Evolutionary conservation across 2,888 invertebrate species (phyloP), one percentile per base, ranked within the genome.

Genomic region (Melolontha melolontha): DNA sequence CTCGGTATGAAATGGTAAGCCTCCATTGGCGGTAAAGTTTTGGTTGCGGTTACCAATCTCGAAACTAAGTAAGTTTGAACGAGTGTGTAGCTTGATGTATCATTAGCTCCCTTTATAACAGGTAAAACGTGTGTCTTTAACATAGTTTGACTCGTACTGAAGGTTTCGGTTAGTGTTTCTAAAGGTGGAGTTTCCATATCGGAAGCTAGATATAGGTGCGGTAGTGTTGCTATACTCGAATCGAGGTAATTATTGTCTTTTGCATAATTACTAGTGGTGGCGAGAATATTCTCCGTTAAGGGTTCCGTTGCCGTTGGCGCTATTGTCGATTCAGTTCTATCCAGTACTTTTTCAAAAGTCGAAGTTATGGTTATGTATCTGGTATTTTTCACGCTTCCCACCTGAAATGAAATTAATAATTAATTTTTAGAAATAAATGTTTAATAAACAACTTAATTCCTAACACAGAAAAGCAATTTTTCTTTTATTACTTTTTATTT

Each of bases 31-130:
- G 95, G 95, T 51, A 95, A 81, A 0, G 96, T 96, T 81, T 96
- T 96, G 1, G 94, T 95, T 0, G 96, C 95, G 0, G 95, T 95
- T 10, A 96, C 95, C 66, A 95, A 84, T 79, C 95, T 87, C 0
- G 95, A 94, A 17, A 96, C 87, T 78, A 93, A 89, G 83, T 95
- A 96, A 0, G 96, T 95, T 84, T 96, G 96, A 1, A 95, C 92
- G 55, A 96, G 86, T 0, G 96, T 96, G 74, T 94, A 84, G 69
- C 89, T 91, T 59, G 88, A 90, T 0, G 94, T 93, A 73, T 93
- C 89, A 69, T 90, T 90, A 12, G 88, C 89, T 69, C 90, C 90
- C 71, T 89, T 88, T 42, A 95, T 87, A 0, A 96, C 90, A 0
- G 96, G 96, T 62, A 96, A 84, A 69, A 96, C 89, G 79, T 96